Percentiles rank a stretch among this genome's conserved stretches.
These are phyloP conservation scores for Drosophila persimilis DNA, from an alignment of 1,140 invertebrate genomes.

Conservation along the genomic window DNA sequence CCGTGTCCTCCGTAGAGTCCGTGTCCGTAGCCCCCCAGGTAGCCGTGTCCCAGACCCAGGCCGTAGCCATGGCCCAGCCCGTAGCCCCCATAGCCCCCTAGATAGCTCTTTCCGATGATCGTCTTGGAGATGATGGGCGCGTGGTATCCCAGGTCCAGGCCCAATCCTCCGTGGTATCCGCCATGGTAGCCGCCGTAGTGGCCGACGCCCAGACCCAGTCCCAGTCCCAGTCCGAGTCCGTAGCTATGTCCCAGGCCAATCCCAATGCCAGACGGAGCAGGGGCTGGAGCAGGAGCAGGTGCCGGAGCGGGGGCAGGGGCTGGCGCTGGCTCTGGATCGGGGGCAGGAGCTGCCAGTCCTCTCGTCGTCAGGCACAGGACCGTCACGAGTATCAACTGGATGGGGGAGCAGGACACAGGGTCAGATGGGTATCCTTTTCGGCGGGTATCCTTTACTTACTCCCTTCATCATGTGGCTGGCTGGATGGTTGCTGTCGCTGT, in stretches of 20 bases:
- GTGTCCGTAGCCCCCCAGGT: constrained; percentile 64
- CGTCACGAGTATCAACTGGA: constrained; percentile 48
- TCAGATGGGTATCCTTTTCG: background rate
- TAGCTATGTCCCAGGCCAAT: constrained; percentile 67
- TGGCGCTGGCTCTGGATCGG: constrained; percentile 47
- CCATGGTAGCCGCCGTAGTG: constrained; percentile 45
- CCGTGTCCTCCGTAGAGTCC: constrained; percentile 68
- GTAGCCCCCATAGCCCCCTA: constrained; percentile 58
- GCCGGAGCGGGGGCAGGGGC: constrained; percentile 44
- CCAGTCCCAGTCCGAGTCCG: constrained; percentile 48
- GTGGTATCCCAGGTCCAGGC: constrained; percentile 56
- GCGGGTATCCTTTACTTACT: constrained; percentile 42
- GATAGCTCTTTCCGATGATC: constrained; percentile 74
- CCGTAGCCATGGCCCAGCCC: constrained; percentile 22
- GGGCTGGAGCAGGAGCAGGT: constrained; percentile 45
- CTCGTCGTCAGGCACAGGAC: constrained; percentile 41
- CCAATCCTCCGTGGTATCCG: constrained; percentile 49
- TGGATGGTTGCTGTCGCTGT: background rate
- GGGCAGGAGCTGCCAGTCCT: constrained; percentile 51
- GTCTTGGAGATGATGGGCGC: constrained; percentile 72
- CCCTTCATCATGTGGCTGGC: constrained; percentile 48
- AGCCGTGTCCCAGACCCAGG: constrained; percentile 61
- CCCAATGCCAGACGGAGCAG: constrained; percentile 57
- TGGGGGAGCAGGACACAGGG: too few species aligned
- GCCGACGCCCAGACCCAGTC: constrained; percentile 48